Percentiles rank a stretch among this genome's conserved stretches.
phyloP scores from a whole-genome alignment of 1,140 invertebrate species.

The Gryllus bimaculatus region DNA sequence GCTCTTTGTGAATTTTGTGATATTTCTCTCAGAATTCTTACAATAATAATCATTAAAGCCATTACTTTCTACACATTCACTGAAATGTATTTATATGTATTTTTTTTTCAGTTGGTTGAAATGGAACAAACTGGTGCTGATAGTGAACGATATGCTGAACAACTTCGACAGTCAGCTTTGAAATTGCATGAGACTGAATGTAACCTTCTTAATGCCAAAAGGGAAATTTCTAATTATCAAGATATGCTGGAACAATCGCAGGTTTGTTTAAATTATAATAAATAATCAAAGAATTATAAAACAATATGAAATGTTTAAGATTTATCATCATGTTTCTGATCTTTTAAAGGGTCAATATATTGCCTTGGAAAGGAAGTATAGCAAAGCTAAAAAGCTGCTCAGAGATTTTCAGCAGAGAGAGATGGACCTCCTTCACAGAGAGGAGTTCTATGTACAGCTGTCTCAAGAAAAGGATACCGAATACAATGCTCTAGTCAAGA shows the following conservation, averaged over 20 bases:
- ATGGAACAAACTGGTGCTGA: conserved; percentile 63
- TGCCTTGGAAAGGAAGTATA: conserved; percentile 81
- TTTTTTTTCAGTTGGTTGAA: conserved; percentile 57
- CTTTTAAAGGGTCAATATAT: conserved; percentile 56
- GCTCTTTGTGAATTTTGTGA: too few relatives aligned
- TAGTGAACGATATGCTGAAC: conserved; percentile 57
- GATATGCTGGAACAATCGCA: conserved; percentile 67
- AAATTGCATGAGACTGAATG: conserved; percentile 61
- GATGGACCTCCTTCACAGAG: conserved; percentile 58
- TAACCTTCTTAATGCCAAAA: conserved; percentile 50
- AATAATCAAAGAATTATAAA: not conserved
- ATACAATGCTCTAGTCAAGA: conserved; percentile 78
- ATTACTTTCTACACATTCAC: too few relatives aligned
- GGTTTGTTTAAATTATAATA: conserved; percentile 25
- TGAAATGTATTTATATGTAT: conserved; percentile 10
- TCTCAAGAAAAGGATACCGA: conserved; percentile 79
- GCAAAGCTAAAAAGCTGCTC: conserved; percentile 69
- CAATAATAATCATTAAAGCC: too few relatives aligned
- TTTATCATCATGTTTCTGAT: not conserved
- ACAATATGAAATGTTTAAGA: not conserved
- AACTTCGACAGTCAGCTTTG: conserved; percentile 59
- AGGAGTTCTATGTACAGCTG: conserved; percentile 73
- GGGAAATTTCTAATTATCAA: conserved; percentile 63
- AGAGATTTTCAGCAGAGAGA: conserved; percentile 70
- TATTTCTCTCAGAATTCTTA: too few relatives aligned